Percentiles rank a stretch among this genome's conserved stretches.
phyloP scores from a whole-genome alignment of 2,888 invertebrate genomes.

The Agrochola litura region DNA sequence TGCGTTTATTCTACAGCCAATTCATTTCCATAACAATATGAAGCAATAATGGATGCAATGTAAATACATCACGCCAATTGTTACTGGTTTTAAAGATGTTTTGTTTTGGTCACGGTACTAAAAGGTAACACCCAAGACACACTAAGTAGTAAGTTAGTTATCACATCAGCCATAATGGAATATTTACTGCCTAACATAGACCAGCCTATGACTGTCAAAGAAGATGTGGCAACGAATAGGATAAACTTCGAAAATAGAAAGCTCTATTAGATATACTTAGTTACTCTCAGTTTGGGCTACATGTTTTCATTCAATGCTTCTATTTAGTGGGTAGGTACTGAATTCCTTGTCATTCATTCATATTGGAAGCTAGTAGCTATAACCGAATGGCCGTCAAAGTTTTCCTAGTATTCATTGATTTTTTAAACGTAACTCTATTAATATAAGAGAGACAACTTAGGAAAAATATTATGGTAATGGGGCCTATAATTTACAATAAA shows the following conservation, averaged over 20 bases:
- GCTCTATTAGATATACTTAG: background rate
- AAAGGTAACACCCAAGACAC: background rate
- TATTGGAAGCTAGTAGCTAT: background rate
- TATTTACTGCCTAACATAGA: background rate
- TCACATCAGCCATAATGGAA: background rate
- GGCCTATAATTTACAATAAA: too few relatives aligned
- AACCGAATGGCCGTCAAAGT: background rate
- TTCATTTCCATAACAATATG: slow-evolving; percentile 3
- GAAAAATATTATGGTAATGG: too few relatives aligned
- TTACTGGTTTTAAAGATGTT: background rate
- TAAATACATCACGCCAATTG: background rate
- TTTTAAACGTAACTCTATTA: background rate
- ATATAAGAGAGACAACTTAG: too few relatives aligned
- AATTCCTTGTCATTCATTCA: background rate
- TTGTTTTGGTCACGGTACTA: background rate
- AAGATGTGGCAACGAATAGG: background rate
- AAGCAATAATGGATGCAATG: background rate
- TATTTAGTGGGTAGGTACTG: too few relatives aligned
- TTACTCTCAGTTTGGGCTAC: background rate
- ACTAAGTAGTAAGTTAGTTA: background rate
- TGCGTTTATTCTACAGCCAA: background rate
- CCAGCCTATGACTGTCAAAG: background rate
- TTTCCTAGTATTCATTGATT: slow-evolving; percentile 53
- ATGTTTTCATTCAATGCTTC: slow-evolving; percentile 3
- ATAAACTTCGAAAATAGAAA: too few relatives aligned